Percentiles rank a stretch among this genome's conserved stretches.
Conservation (phyloP, 1,140 invertebrate genomes). For the Diachasma alloeum region DNA sequence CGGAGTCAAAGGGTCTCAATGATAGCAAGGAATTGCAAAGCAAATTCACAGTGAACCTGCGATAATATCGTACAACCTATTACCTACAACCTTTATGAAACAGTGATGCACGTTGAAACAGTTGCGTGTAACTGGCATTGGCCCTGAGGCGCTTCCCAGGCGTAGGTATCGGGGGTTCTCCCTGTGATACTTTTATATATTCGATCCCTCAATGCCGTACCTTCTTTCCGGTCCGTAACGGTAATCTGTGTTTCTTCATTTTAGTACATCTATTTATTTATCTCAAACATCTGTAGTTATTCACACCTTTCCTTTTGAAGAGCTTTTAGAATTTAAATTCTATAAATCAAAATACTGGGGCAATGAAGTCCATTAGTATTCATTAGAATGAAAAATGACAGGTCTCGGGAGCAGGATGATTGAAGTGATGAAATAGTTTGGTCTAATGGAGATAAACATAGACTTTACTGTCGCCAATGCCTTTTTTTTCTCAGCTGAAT, state of each 20-base stretch:
- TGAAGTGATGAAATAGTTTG: no score
- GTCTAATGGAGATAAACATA: no score
- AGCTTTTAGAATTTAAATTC: neutral
- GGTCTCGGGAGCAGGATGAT: no score
- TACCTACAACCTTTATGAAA: neutral
- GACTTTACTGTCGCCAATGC: no score
- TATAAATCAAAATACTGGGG: no score
- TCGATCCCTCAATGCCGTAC: conserved; percentile 18
- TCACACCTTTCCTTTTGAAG: neutral
- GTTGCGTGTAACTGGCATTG: conserved; percentile 46
- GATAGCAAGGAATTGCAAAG: neutral
- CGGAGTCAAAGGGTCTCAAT: neutral
- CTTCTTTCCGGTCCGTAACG: conserved; percentile 39
- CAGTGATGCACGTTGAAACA: conserved; percentile 29
- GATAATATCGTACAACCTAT: neutral
- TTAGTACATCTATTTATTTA: neutral
- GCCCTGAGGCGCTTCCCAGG: conserved; percentile 40
- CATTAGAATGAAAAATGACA: no score
- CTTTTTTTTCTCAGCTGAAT: no score
- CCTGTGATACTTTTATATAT: conserved; percentile 27
- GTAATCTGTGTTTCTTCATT: neutral
- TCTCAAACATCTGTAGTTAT: neutral
- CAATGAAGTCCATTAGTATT: no score
- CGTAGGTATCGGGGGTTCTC: conserved; percentile 20
- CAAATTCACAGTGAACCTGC: neutral